phyloP scores from a whole-genome alignment of 2,888 invertebrate species.

The Morpho achilles region DNA sequence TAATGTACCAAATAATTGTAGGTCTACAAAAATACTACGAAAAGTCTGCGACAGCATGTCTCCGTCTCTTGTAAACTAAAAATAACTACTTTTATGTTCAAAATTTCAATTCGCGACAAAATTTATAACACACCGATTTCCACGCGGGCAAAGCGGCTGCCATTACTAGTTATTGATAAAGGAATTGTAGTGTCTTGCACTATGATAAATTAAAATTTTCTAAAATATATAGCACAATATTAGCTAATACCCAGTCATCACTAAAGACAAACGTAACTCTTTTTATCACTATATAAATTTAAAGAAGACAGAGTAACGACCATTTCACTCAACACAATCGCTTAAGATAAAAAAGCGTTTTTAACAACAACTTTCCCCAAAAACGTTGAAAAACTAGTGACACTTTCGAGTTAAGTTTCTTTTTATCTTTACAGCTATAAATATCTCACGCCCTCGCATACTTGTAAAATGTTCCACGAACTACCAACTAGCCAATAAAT shows the following conservation, averaged over 20 bases:
- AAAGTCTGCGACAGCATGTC: no score
- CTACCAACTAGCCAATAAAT: conserved; percentile 63
- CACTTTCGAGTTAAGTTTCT: conserved; percentile 40
- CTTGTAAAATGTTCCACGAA: conserved; percentile 52
- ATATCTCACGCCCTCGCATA: conserved; percentile 63
- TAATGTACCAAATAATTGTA: no score
- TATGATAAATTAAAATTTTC: no score
- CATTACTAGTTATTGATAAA: no score
- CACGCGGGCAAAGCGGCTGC: no score
- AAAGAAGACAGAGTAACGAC: conserved; percentile 46
- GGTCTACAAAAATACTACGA: no score
- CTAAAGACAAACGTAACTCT: conserved; percentile 11
- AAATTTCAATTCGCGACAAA: no score
- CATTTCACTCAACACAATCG: conserved; percentile 48
- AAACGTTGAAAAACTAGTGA: conserved; percentile 53
- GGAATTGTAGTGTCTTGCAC: no score
- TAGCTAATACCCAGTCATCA: conserved; percentile 3
- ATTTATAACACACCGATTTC: no score
- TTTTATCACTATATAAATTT: conserved; percentile 18
- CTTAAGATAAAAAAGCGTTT: conserved; percentile 28
- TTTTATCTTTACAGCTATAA: conserved; percentile 64
- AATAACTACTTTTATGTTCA: no score
- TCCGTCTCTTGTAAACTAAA: no score
- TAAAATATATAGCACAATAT: no score
- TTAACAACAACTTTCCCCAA: conserved; percentile 45